phyloP scores from a whole-genome alignment of 2,113 vertebrate genomes.

The Ptilorrhoa leucosticta region DNA sequence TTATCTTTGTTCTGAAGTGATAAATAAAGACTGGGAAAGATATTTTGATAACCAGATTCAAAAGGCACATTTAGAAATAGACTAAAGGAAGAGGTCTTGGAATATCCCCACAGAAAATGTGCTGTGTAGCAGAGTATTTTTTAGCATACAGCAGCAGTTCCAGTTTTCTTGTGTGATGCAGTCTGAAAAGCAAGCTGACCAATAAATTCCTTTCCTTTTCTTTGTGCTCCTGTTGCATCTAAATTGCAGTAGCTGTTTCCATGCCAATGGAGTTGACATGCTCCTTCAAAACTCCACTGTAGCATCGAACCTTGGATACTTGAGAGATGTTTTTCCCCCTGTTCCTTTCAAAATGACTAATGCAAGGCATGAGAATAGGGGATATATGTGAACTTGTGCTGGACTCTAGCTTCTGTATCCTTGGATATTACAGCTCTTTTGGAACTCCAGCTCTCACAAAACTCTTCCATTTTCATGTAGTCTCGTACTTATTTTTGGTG shows the following conservation, averaged over 20 bases:
- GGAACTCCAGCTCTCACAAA: neutral
- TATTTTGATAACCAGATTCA: neutral
- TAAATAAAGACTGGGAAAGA: neutral
- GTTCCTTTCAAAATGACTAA: neutral
- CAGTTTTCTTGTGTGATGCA: neutral
- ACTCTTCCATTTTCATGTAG: neutral
- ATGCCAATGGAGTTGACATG: neutral
- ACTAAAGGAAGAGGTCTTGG: neutral
- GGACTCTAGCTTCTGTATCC: neutral
- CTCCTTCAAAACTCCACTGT: neutral
- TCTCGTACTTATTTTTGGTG: neutral
- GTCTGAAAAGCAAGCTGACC: neutral
- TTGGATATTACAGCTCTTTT: neutral
- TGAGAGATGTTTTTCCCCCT: neutral
- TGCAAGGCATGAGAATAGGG: neutral
- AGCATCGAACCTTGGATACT: neutral
- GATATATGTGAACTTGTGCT: neutral
- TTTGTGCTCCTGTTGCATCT: neutral
- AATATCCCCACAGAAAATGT: neutral
- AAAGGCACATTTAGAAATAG: neutral
- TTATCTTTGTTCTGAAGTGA: neutral
- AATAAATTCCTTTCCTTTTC: neutral
- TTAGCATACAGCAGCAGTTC: neutral
- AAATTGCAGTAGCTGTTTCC: neutral
- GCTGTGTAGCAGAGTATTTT: neutral